phyloP scores from a whole-genome alignment of 1,140 invertebrate species.

The Cepaea nemoralis region DNA sequence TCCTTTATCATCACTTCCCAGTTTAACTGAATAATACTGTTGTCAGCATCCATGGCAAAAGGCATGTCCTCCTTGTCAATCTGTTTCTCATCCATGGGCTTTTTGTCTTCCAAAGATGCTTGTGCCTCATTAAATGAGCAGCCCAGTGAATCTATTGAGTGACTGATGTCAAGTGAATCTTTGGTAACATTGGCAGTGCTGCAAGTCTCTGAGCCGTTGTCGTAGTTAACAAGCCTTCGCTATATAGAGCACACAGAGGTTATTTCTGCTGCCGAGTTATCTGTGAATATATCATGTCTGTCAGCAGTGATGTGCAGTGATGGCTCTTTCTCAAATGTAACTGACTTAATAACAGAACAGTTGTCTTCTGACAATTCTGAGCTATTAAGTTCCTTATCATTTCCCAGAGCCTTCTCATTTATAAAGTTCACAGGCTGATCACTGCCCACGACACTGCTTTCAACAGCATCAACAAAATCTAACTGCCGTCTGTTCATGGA shows the following conservation, averaged over 20 bases:
- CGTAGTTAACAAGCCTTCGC: constrained; percentile 27
- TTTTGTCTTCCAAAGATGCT: neutral
- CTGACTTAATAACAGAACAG: neutral
- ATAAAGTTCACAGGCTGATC: neutral
- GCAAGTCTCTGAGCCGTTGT: constrained; percentile 11
- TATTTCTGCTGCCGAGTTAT: neutral
- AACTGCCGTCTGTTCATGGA: constrained; percentile 1
- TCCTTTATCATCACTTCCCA: neutral
- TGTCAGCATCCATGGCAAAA: neutral
- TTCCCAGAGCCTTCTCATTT: neutral
- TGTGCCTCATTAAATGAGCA: neutral
- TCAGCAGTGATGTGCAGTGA: neutral
- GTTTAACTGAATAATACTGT: neutral
- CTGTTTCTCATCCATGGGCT: neutral
- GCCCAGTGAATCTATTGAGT: constrained; percentile 11
- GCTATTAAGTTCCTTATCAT: neutral
- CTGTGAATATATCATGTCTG: neutral
- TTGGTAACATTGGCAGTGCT: constrained; percentile 15
- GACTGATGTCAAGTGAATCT: constrained; percentile 31
- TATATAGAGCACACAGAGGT: constrained; percentile 16
- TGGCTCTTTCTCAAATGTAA: constrained; percentile 31
- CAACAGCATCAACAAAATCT: neutral
- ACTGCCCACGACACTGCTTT: neutral
- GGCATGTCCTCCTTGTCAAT: neutral
- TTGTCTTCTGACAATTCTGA: neutral